Evolutionary conservation across 2,797 vertebrate species (phyloP), one percentile per base, ranked within the genome.

Genomic region (Macroramphosus scolopax): DNA sequence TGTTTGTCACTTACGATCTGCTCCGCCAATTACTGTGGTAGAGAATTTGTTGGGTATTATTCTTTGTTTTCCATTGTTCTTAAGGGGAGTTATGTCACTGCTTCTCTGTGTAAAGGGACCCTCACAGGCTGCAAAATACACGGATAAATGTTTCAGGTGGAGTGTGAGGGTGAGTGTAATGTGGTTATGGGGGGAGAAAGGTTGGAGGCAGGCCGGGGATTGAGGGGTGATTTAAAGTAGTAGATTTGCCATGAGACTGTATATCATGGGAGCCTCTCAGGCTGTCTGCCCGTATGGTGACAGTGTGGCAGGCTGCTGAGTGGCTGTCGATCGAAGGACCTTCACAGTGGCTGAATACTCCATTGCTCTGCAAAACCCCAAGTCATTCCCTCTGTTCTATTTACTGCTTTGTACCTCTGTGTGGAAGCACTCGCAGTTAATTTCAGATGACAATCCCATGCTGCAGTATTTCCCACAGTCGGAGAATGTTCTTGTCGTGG

Each of bases 181-280:
- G 62, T 46, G 60, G 53, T 55, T 66, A 34, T 47, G 35, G 61
- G 62, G 50, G 40, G 42, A 40, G 36, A 34, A 52, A 39, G 33
- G 30, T 51, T 40, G 38, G 50, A 63, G 38, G 43, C 37, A 4
- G 32, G 40, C 47, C 24, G 0, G 14, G 38, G 53, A 63, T 54
- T 14, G 44, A 18, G 63, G 57, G 54, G 43, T 87, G 84, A 88
- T 88, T 89, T 87, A 85, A 75, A 67, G 62, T 47, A 54, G 10
- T 67, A 52, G 80, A 86, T 85, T 87, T 87, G 78, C 72, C 22
- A 45, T 60, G 60, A 70, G 57, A 52, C 69, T 44, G 69, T 84
- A 86, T 72, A 86, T 89, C 84, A 85, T 40, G 22, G 44, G 43
- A 63, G 58, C 58, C 67, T 78, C 76, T 73, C 65, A 61, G 65